phyloP scores from a whole-genome alignment of 92 coral and sea anemone genomes.

The Muricea muricata region DNA sequence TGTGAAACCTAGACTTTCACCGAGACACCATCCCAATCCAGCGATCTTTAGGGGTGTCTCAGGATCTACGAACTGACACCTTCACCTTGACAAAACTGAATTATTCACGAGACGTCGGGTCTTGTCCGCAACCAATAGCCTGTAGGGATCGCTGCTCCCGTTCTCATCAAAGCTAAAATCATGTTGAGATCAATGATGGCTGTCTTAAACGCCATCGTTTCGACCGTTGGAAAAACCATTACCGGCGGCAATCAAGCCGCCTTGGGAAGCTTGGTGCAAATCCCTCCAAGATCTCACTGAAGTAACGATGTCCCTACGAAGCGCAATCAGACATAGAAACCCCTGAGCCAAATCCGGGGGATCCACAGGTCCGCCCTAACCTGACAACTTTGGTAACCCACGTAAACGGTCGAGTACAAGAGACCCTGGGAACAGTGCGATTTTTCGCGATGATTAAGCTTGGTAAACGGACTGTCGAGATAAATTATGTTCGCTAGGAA shows the following conservation, averaged over 20 bases:
- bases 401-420: background rate
- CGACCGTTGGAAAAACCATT: slow-evolving; percentile 23
- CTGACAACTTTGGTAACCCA: slow-evolving; percentile 1
- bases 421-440: background rate
- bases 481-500: background rate
- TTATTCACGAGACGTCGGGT: slow-evolving; percentile 43
- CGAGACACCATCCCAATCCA: slow-evolving; percentile 18
- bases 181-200: slow-evolving; percentile 10
- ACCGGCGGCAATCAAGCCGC: slow-evolving; percentile 8
- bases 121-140: slow-evolving; percentile 17
- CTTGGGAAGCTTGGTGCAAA: slow-evolving; percentile 45
- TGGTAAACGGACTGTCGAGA: background rate
- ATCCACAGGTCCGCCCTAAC: slow-evolving; percentile 11
- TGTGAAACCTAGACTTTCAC: background rate
- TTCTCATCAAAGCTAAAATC: slow-evolving; percentile 21
- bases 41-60: slow-evolving; percentile 27
- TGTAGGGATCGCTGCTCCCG: slow-evolving; percentile 53
- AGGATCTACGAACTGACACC: slow-evolving; percentile 37
- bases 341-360: slow-evolving; percentile 64
- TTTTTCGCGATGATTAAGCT: slow-evolving; percentile 49
- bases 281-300: background rate
- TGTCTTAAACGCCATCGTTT: background rate
- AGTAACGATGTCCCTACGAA: slow-evolving; percentile 39
- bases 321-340: too few species aligned
- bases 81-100: slow-evolving; percentile 13